These are phyloP conservation scores for Diarsia dahlii DNA, from an alignment of 2,888 invertebrate species.

Conservation along the genomic window DNA sequence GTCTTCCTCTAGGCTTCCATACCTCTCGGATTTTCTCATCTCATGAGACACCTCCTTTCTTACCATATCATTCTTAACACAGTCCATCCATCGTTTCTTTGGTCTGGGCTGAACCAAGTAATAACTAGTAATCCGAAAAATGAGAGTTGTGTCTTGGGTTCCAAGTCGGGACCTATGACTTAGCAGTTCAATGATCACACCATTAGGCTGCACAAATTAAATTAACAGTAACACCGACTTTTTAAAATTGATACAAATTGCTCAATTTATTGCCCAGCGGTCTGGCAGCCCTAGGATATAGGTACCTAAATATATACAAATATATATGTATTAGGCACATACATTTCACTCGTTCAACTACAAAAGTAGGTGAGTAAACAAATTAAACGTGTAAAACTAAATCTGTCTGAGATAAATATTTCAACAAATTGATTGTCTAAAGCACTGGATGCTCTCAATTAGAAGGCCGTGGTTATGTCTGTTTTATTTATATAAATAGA, in stretches of 20 bases:
- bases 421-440: slow-evolving; percentile 43
- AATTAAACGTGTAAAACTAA: slow-evolving; percentile 53
- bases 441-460: slow-evolving; percentile 19
- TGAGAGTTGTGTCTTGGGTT: no score
- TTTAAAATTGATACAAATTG: not conserved
- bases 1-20: no score
- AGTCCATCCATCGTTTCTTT: no score
- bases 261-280: slow-evolving; percentile 3
- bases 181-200: no score
- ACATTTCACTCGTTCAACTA: slow-evolving; percentile 32
- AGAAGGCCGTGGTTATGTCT: slow-evolving; percentile 19
- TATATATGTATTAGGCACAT: slow-evolving; percentile 15
- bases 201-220: not conserved
- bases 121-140: no score
- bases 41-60: no score
- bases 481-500: slow-evolving; percentile 3
- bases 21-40: no score
- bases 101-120: no score
- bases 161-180: no score
- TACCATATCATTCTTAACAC: no score
- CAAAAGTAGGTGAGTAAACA: slow-evolving; percentile 57
- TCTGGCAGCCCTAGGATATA: slow-evolving; percentile 15
- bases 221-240: slow-evolving; percentile 9
- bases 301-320: slow-evolving; percentile 7
- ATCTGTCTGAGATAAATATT: slow-evolving; percentile 56